These are phyloP conservation scores for Venturia canescens DNA, from an alignment of 1,140 invertebrate genomes.

Conservation along the genomic window DNA sequence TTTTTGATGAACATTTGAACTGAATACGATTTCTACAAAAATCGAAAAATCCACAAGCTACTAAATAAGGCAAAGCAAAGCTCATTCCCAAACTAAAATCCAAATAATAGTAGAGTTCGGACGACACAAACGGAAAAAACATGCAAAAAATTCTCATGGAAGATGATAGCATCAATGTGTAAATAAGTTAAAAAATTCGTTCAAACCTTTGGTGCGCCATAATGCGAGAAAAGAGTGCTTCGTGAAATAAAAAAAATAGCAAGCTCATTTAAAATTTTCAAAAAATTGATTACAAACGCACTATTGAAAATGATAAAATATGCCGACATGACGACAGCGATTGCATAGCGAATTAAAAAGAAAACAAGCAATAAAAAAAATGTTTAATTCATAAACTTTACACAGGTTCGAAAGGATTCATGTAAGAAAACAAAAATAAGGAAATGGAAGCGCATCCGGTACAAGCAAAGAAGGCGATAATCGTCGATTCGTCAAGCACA, in stretches of 20 bases:
- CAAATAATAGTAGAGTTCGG: no score
- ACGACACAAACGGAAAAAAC: no score
- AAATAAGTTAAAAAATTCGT: no score
- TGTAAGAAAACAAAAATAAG: not conserved
- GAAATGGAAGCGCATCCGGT: not conserved
- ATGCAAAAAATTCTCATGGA: no score
- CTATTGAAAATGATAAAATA: no score
- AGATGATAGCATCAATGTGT: no score
- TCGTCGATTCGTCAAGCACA: not conserved
- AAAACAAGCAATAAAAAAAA: slow-evolving; percentile 34
- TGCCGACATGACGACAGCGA: no score
- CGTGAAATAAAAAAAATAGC: not conserved
- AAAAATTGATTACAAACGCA: no score
- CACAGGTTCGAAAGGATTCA: no score
- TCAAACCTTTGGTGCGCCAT: not conserved
- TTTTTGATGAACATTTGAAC: slow-evolving; percentile 29
- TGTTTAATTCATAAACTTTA: no score
- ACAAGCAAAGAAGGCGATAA: slow-evolving; percentile 23
- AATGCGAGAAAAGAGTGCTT: not conserved
- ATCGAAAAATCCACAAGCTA: not conserved
- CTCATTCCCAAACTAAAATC: slow-evolving; percentile 4
- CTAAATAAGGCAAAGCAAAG: slow-evolving; percentile 6
- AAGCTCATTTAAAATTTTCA: no score
- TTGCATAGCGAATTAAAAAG: no score
- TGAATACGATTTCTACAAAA: not conserved